A percentile compares a stretch with the other conserved stretches of the same genome.
These are phyloP conservation scores for Psittacara wagleri DNA, from an alignment of 2,113 vertebrate genomes.

Conservation along the genomic window DNA sequence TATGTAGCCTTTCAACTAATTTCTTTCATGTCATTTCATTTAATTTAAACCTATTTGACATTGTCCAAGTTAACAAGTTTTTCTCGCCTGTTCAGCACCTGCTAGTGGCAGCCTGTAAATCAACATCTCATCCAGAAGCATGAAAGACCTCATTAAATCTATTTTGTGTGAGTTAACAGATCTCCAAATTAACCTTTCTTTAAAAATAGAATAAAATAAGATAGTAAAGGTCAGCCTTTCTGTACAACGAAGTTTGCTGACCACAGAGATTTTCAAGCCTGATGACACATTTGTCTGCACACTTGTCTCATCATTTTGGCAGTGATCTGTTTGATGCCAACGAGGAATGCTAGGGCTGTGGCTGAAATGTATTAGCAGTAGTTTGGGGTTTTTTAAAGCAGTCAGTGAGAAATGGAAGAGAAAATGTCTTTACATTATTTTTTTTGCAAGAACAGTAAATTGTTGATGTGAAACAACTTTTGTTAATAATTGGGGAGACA, in stretches of 20 bases:
- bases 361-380: constrained; percentile 47
- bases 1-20: constrained; percentile 2
- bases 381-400: background rate
- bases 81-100: constrained; percentile 11
- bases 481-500: background rate
- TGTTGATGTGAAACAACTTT: constrained; percentile 27
- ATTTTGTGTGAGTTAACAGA: constrained; percentile 11
- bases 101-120: constrained; percentile 6
- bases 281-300: constrained; percentile 34
- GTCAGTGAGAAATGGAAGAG: constrained; percentile 10
- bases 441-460: constrained; percentile 36
- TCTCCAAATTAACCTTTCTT: constrained; percentile 43
- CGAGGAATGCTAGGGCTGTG: constrained; percentile 48
- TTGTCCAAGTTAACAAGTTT: constrained; percentile 5
- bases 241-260: constrained; percentile 29
- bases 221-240: constrained; percentile 31
- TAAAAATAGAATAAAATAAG: background rate
- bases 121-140: background rate
- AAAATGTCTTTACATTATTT: background rate
- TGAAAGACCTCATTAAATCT: constrained; percentile 35
- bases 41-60: constrained; percentile 40
- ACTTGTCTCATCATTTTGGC: constrained; percentile 65
- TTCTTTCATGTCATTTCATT: constrained; percentile 14
- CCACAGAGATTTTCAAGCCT: constrained; percentile 51
- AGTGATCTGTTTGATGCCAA: constrained; percentile 61